Evolutionary conservation across 2,888 invertebrate species (phyloP), one percentile per base, ranked within the genome.

Genomic region (Leptinotarsa juncta): DNA sequence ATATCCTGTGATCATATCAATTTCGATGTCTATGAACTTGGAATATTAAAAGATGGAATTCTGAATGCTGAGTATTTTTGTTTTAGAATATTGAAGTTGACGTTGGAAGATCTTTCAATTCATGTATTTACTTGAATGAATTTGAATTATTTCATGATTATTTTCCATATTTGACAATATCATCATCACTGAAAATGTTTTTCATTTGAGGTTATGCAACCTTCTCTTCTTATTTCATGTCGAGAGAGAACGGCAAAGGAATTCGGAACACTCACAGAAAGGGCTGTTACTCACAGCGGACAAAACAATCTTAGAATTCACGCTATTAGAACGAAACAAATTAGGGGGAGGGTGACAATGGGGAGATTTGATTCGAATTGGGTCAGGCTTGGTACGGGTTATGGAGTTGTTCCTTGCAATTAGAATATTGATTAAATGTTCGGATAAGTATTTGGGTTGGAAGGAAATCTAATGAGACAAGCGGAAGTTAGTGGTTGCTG

Each of bases 281-380:
- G 67, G 66, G 70, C 51, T 48, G 55, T 62, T 57, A 69, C 49
- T 69, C 57, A 69, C 69, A 71, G 65, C 65, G 65, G 74, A 65
- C 71, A 68, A 75, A 72, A 72, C 67, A 72, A 73, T 75, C 72
- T 57, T 70, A 53, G 70, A 67, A 73, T 23, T 73, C 70, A 71
- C 49, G 71, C 73, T 73, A 65, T 70, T 73, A 73, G 55, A 70
- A 71, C 53, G 62, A 76, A 76, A 76, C 73, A 73, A 76, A 73
- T 73, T 71, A 73, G 55, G 67, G 68, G 20, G 55, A 26, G 57
- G 66, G 70, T 60, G 70, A 67, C 70, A 72, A 51, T 48, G 50
- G 49, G 55, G 67, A 26, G 51, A 60, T 68, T 65, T 66, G 20
- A 65, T 74, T 74, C 67, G 20, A 67, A 53, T 50, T 18, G 70